phyloP scores from a whole-genome alignment of 2,888 invertebrate genomes.

The Merodon equestris region DNA sequence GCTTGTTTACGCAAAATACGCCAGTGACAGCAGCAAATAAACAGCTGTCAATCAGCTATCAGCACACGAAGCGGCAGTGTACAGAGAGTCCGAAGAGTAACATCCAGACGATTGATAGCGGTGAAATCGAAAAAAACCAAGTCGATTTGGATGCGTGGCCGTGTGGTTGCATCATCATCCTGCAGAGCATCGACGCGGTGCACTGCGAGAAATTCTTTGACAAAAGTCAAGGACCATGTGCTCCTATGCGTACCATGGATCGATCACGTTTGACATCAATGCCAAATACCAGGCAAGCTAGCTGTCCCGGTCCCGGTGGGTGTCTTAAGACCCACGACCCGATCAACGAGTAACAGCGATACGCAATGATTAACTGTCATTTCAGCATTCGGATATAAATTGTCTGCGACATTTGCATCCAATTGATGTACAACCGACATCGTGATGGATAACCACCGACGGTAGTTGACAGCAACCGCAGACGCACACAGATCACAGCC shows the following conservation, averaged over 20 bases:
- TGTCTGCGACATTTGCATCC: constrained; percentile 71
- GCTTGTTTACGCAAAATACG: constrained; percentile 65
- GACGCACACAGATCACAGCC: constrained; percentile 58
- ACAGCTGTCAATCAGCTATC: constrained; percentile 70
- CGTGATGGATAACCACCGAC: constrained; percentile 63
- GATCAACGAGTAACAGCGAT: constrained; percentile 38
- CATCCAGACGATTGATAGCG: constrained; percentile 21
- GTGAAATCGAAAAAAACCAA: constrained; percentile 43
- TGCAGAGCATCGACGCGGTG: not conserved
- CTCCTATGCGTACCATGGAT: not conserved
- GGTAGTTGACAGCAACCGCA: constrained; percentile 47
- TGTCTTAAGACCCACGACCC: constrained; percentile 2
- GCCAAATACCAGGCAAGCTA: not conserved
- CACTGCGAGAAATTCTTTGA: constrained; percentile 19
- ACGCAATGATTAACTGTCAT: constrained; percentile 69
- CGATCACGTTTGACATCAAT: constrained; percentile 4
- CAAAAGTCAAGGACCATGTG: too few species aligned
- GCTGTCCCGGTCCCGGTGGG: constrained; percentile 1
- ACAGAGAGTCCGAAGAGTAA: constrained; percentile 28
- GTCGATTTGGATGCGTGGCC: constrained; percentile 18
- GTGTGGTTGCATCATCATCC: constrained; percentile 16
- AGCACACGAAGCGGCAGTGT: constrained; percentile 40
- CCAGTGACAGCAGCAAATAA: constrained; percentile 68
- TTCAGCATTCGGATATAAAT: constrained; percentile 69
- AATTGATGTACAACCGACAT: constrained; percentile 71